Percentiles rank a stretch among this genome's conserved stretches.
Evolutionary conservation across 2,113 vertebrate species (phyloP).

Genomic region (Malaclemys terrapin): DNA sequence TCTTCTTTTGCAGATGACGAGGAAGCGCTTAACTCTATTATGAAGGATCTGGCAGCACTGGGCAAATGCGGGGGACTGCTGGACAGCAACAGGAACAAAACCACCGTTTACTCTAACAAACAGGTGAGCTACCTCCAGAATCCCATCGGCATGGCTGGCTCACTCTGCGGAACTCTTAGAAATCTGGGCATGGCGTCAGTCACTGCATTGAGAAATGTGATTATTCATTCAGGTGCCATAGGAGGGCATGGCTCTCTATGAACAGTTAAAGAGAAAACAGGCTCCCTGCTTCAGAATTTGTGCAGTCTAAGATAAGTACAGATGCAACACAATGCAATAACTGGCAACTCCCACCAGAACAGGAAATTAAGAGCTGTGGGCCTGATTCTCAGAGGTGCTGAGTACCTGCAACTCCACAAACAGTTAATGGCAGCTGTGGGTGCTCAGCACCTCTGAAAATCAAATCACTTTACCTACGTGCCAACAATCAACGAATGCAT

Average conservation of each 20-base stretch:
- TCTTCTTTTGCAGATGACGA: conserved; percentile 85
- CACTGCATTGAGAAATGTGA: not conserved
- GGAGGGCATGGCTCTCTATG: not conserved
- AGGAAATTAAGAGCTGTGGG: not conserved
- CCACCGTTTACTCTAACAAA: conserved; percentile 81
- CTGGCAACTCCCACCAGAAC: not conserved
- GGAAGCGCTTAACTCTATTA: conserved; percentile 93
- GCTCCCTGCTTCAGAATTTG: not conserved
- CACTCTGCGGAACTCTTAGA: not conserved
- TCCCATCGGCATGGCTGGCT: not conserved
- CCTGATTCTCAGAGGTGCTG: not conserved
- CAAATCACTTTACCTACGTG: not conserved
- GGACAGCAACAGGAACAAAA: conserved; percentile 87
- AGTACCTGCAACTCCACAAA: not conserved
- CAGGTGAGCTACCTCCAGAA: conserved; percentile 77
- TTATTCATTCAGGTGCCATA: not conserved
- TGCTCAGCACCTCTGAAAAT: not conserved
- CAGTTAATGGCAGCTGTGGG: not conserved
- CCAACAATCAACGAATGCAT: not conserved
- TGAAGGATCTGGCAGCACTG: conserved; percentile 92
- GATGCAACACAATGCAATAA: not conserved
- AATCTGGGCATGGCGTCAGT: not conserved
- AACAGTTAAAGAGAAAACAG: not conserved
- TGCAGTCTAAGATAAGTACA: not conserved
- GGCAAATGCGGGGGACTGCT: conserved; percentile 86